Percentiles rank a stretch among this genome's conserved stretches.
These are phyloP conservation scores for Chinchilla lanigera DNA, from an alignment of 2,113 vertebrate genomes.

Conservation along the genomic window DNA sequence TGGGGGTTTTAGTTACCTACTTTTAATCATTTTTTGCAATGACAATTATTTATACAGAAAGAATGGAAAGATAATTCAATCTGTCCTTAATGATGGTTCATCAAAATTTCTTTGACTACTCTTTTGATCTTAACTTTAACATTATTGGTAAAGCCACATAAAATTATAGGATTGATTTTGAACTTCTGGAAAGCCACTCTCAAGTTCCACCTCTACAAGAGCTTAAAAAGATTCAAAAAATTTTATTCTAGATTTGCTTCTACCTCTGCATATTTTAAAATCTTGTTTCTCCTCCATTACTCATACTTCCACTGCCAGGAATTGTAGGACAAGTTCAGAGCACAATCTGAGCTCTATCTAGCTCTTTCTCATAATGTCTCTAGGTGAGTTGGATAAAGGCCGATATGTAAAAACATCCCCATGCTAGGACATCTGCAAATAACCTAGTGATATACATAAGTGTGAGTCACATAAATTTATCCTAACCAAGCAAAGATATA, in stretches of 20 bases:
- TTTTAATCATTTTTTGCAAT: not conserved
- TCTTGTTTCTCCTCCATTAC: not conserved
- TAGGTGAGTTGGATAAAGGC: not conserved
- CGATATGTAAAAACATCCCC: not conserved
- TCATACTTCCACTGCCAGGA: not conserved
- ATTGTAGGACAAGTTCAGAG: not conserved
- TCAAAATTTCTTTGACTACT: not conserved
- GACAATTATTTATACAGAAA: not conserved
- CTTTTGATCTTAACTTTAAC: not conserved
- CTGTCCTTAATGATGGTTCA: not conserved
- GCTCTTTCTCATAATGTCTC: not conserved
- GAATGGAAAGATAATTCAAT: not conserved
- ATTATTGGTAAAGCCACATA: not conserved
- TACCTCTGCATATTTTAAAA: not conserved
- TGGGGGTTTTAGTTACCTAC: not conserved
- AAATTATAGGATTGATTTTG: not conserved
- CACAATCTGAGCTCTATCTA: too few relatives aligned
- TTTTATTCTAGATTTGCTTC: not conserved
- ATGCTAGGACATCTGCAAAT: not conserved
- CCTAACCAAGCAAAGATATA: not conserved
- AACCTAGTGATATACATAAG: not conserved
- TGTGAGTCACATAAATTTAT: not conserved
- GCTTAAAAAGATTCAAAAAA: not conserved
- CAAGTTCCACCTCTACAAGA: not conserved
- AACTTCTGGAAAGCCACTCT: not conserved